Percentiles rank a stretch among this genome's conserved stretches.
phyloP scores from a whole-genome alignment of 2,888 invertebrate genomes.

The Creontiades dilutus region DNA sequence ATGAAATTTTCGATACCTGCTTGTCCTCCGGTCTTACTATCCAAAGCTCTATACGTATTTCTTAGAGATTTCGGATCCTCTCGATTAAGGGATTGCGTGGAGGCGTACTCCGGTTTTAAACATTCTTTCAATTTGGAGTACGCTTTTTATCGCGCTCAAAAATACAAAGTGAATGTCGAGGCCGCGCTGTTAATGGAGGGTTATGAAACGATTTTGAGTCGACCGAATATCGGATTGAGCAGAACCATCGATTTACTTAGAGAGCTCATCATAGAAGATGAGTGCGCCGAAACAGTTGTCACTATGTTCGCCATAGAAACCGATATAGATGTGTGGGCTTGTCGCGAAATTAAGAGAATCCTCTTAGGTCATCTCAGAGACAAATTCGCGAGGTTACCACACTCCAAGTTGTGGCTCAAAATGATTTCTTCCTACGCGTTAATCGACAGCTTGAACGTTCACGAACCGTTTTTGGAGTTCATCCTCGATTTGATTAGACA shows the following conservation, averaged over 20 bases:
- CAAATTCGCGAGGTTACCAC: not conserved
- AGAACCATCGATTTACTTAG: not conserved
- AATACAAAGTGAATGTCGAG: not conserved
- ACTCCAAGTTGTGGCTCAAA: conserved; percentile 7
- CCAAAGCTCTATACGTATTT: not conserved
- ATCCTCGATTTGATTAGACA: conserved; percentile 21
- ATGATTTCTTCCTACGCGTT: not conserved
- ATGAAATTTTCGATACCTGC: not conserved
- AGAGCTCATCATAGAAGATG: conserved; percentile 50
- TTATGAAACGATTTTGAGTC: not conserved
- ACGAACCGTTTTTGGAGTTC: conserved; percentile 34
- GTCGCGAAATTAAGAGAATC: conserved; percentile 17
- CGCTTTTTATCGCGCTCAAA: not conserved
- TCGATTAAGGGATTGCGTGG: not conserved
- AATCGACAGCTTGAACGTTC: not conserved
- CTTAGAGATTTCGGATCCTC: not conserved
- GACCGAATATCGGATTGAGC: not conserved
- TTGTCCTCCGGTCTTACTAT: not conserved
- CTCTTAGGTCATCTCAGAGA: not conserved
- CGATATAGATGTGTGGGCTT: not conserved
- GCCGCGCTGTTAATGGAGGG: conserved; percentile 36
- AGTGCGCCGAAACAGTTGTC: conserved; percentile 52
- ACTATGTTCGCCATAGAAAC: conserved; percentile 25
- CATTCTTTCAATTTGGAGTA: not conserved
- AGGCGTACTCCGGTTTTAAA: not conserved